These are phyloP conservation scores for Myotis pilosus DNA, from an alignment of 2,797 vertebrate genomes.

Conservation along the genomic window DNA sequence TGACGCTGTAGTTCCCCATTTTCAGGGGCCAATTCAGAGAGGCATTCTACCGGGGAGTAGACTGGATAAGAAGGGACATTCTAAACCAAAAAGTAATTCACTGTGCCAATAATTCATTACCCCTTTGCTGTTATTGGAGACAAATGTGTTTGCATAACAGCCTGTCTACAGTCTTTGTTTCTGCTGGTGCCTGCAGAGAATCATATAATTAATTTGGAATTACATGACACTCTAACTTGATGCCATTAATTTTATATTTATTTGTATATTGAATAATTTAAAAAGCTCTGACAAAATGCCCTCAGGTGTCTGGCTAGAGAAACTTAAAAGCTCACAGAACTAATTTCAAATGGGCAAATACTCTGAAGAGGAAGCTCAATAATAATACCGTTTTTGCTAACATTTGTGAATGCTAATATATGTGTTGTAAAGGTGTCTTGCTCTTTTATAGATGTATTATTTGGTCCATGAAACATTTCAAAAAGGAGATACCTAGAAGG, in stretches of 20 bases:
- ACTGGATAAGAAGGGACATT: background rate
- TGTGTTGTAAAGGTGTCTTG: background rate
- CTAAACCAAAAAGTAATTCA: conserved; percentile 61
- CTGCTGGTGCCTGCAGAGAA: conserved; percentile 26
- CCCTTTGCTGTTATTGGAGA: conserved; percentile 51
- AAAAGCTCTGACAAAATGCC: conserved; percentile 54
- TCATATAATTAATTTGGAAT: conserved; percentile 73
- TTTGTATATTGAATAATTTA: conserved; percentile 69
- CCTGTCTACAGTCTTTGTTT: conserved; percentile 42
- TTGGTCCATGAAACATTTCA: background rate
- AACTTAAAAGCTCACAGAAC: conserved; percentile 29
- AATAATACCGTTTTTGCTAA: conserved; percentile 16
- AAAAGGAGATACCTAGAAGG: background rate
- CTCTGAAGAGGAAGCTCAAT: background rate
- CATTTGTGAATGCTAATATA: background rate
- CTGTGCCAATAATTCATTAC: conserved; percentile 47
- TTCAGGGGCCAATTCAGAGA: background rate
- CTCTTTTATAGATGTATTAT: background rate
- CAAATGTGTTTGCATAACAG: conserved; percentile 32
- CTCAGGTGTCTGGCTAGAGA: conserved; percentile 34
- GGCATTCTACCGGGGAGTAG: conserved; percentile 25
- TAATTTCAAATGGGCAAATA: conserved; percentile 46
- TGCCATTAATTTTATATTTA: conserved; percentile 73
- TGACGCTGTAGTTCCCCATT: background rate
- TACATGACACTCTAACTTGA: conserved; percentile 52